Evolutionary conservation across 2,888 invertebrate species (phyloP).

Genomic region (Tiphia femorata): DNA sequence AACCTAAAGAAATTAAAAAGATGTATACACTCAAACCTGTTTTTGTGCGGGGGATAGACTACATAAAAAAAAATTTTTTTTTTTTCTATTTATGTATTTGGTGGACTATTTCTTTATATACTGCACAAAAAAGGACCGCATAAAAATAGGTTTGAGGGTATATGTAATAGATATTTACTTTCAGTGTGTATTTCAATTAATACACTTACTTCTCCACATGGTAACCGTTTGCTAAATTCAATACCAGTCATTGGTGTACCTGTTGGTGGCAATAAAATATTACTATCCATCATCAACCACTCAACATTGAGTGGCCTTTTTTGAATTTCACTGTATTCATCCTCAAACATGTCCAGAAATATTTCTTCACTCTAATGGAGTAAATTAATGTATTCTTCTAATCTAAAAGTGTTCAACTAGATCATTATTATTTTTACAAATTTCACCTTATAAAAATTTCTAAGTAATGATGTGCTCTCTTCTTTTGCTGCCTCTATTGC

Average conservation of each 20-base stretch:
- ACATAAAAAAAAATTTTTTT: slow-evolving; percentile 1
- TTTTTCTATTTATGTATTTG: neutral
- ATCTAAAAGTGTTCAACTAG: neutral
- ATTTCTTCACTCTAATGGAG: slow-evolving; percentile 87
- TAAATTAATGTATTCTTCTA: neutral
- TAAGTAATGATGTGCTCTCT: slow-evolving; percentile 85
- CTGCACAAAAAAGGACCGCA: no score
- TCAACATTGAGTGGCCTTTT: slow-evolving; percentile 90
- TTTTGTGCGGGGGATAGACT: no score
- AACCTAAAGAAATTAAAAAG: slow-evolving; percentile 72
- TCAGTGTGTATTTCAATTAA: no score
- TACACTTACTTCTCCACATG: slow-evolving; percentile 92
- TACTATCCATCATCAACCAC: slow-evolving; percentile 96
- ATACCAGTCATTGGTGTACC: slow-evolving; percentile 97
- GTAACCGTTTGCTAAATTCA: slow-evolving; percentile 91
- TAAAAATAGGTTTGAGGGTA: no score
- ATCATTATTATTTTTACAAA: neutral
- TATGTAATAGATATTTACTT: no score
- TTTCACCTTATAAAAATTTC: slow-evolving; percentile 93
- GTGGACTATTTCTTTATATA: no score
- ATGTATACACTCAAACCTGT: neutral
- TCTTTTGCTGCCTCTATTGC: slow-evolving; percentile 80
- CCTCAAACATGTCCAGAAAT: slow-evolving; percentile 98
- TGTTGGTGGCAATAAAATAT: slow-evolving; percentile 93
- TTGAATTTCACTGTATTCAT: slow-evolving; percentile 95